phyloP scores from a whole-genome alignment of 2,113 vertebrate species.

The Condylura cristata region DNA sequence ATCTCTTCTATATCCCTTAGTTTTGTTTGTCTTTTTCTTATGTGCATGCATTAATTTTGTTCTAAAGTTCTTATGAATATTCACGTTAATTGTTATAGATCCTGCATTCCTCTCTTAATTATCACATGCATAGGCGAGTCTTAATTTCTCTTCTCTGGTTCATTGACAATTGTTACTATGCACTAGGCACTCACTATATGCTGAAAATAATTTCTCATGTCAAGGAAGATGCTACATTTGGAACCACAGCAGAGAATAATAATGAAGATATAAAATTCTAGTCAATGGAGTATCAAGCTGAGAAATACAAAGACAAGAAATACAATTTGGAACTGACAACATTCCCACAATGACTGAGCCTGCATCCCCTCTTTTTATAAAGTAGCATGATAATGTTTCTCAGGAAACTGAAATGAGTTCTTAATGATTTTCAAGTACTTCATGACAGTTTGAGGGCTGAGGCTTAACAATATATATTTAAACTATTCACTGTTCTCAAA shows the following conservation, averaged over 20 bases:
- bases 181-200: neutral
- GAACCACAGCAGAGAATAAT: constrained; percentile 43
- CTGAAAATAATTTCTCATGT: constrained; percentile 51
- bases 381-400: constrained; percentile 59
- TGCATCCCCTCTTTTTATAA: constrained; percentile 51
- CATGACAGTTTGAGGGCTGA: constrained; percentile 23
- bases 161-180: neutral
- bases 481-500: constrained; percentile 46
- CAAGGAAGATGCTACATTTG: constrained; percentile 41
- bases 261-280: constrained; percentile 36
- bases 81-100: neutral
- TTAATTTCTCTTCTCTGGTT: constrained; percentile 43
- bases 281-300: constrained; percentile 30
- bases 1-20: neutral
- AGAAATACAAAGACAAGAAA: constrained; percentile 56
- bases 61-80: constrained; percentile 15
- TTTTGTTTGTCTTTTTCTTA: neutral
- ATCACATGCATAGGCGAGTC: neutral
- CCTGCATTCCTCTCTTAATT: constrained; percentile 3
- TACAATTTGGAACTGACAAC: constrained; percentile 32
- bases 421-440: constrained; percentile 70
- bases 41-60: constrained; percentile 5
- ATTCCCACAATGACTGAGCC: neutral
- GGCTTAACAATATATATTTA: constrained; percentile 58
- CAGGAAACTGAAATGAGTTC: constrained; percentile 56